phyloP scores from a whole-genome alignment of 2,113 vertebrate species.

The Rhabdornis inornatus region DNA sequence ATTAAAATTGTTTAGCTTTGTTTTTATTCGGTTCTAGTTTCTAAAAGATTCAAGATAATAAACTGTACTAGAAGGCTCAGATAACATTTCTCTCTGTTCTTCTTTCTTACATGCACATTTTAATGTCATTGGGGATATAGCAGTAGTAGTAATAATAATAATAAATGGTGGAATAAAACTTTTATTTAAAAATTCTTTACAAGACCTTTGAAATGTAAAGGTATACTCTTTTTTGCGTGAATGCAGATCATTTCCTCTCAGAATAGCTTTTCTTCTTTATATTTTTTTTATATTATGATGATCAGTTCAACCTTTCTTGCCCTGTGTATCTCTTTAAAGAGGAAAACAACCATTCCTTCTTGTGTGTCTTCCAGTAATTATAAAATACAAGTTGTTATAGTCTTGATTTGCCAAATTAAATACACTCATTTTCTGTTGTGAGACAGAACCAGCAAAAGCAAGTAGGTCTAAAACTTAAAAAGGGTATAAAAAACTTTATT shows the following conservation, averaged over 20 bases:
- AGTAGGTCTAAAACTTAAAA: too few species aligned
- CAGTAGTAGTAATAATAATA: neutral
- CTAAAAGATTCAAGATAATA: neutral
- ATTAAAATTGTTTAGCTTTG: neutral
- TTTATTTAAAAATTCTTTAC: neutral
- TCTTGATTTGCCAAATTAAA: too few species aligned
- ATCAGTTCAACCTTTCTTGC: neutral
- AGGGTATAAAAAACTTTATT: too few species aligned
- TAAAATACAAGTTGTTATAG: neutral
- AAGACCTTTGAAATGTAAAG: neutral
- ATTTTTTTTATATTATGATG: neutral
- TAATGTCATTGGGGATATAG: neutral
- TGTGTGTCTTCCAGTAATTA: neutral
- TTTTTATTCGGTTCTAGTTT: neutral
- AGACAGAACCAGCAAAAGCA: too few species aligned
- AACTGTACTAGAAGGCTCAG: neutral
- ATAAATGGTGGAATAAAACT: neutral
- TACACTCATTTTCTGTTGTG: too few species aligned
- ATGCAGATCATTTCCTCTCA: neutral
- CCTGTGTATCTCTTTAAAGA: neutral
- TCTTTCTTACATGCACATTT: neutral
- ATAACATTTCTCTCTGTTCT: neutral
- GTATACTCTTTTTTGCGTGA: neutral
- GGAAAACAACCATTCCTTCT: neutral
- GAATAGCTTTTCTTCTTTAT: neutral